Base-by-base conservation (phyloP, 2,797 vertebrate genomes). In the Avahi laniger region DNA sequence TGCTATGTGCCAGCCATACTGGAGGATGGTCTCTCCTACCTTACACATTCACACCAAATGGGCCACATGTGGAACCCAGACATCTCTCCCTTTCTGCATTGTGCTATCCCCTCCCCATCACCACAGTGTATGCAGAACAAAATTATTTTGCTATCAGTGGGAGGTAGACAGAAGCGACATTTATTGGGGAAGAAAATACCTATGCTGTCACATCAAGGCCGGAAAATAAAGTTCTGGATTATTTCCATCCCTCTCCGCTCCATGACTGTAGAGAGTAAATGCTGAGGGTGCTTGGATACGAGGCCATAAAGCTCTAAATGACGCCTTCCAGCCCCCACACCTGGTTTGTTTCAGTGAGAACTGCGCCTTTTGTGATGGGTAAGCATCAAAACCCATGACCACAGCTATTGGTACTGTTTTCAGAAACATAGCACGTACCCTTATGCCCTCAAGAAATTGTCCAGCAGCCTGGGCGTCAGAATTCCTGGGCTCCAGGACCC, bases 401-500 rank as follows among this genome's bases (percentile, higher is more conserved):
- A 89, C 46, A 94, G 73, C 81, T 70, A 10, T 12, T 41, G 72
- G 52, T 50, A 12, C 65, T 59, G 63, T 43, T 78, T 91, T 87
- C 14, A 79, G 87, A 92, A 63, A 61, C 24, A 30, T 3, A 95
- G 92, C 72, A 76, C 33, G 78, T 59, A 90, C 82, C 79, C 63
- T 50, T 17, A 59, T 1, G 2, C 61, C 30, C 41, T 54, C 50
- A 91, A 69, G 80, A 93, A 46, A 82, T 46, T 94, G 93, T 81
- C 24, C 43, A 70, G 67, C 35, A 80, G 85, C 43, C 69, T 52
- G 81, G 93, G 96, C 35, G 67, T 96, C 84, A 61, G 88, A 57
- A 38, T 90, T 87, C 90, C 88, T 88, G 81, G 88, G 79, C 65
- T 94, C 84, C 3, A 48, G 89, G 91, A 76, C 59, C 86, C 69